phyloP scores from a whole-genome alignment of 2,113 vertebrate genomes.

The Dasyornis broadbenti region DNA sequence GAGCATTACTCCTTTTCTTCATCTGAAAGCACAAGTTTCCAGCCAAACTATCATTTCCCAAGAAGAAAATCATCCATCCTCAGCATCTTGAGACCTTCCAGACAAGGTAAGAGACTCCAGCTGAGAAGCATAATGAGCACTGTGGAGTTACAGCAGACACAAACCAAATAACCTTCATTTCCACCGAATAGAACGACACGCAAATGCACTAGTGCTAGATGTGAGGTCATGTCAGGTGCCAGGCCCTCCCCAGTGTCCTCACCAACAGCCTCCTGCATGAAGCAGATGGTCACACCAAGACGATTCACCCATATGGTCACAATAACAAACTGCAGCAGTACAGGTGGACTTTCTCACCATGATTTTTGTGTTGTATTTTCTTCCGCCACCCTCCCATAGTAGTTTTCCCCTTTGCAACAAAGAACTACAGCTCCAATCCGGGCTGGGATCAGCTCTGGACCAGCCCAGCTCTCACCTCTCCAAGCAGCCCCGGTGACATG shows the following conservation, averaged over 20 bases:
- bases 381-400: not conserved
- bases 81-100: not conserved
- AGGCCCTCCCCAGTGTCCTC: not conserved
- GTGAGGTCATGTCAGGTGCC: not conserved
- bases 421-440: not conserved
- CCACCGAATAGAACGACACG: not conserved
- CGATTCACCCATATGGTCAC: rapidly evolving
- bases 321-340: rapidly evolving
- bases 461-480: not conserved
- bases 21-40: not conserved
- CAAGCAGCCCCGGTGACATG: not conserved
- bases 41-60: not conserved
- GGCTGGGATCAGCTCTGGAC: not conserved
- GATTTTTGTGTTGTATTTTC: not conserved
- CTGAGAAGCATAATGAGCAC: not conserved
- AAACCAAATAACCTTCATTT: not conserved
- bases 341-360: not conserved
- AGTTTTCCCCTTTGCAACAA: not conserved
- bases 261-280: not conserved
- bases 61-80: not conserved
- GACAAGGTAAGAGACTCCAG: not conserved
- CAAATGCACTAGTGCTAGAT: not conserved
- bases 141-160: not conserved
- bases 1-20: not conserved
- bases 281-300: not conserved